phyloP scores from a whole-genome alignment of 2,113 vertebrate species.

The Mohoua ochrocephala region DNA sequence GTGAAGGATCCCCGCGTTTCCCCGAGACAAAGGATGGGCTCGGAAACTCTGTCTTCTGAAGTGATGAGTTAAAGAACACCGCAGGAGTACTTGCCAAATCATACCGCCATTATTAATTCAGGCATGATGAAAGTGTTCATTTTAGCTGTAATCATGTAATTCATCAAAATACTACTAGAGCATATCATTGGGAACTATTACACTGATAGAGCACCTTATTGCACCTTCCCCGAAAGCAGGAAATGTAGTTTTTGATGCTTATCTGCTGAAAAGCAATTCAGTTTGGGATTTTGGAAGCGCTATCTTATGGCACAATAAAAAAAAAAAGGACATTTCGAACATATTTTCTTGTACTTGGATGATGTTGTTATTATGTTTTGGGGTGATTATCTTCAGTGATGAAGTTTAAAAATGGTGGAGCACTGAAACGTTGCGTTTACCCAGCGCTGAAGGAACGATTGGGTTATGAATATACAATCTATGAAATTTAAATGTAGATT shows the following conservation, averaged over 20 bases:
- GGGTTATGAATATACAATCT: neutral
- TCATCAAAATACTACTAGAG: constrained; percentile 88
- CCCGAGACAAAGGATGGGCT: constrained; percentile 54
- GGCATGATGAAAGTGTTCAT: constrained; percentile 89
- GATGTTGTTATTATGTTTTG: constrained; percentile 37
- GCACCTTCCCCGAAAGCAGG: constrained; percentile 66
- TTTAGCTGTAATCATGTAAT: constrained; percentile 93
- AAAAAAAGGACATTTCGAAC: constrained; percentile 34
- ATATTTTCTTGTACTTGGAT: constrained; percentile 31
- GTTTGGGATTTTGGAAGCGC: constrained; percentile 44
- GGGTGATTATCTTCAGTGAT: constrained; percentile 20
- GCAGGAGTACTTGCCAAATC: constrained; percentile 79
- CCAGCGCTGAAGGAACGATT: neutral
- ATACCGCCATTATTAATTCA: constrained; percentile 77
- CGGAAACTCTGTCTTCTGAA: constrained; percentile 72
- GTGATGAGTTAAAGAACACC: constrained; percentile 77
- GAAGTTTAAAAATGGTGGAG: constrained; percentile 32
- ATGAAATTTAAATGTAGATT: neutral
- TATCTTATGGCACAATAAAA: constrained; percentile 51
- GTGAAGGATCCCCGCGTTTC: constrained; percentile 26
- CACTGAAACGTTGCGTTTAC: neutral
- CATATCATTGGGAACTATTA: constrained; percentile 80
- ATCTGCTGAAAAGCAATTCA: constrained; percentile 67
- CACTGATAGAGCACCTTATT: constrained; percentile 79
- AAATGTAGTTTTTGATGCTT: constrained; percentile 71